These are phyloP conservation scores for Pachydiplax longipennis DNA, from an alignment of 2,888 invertebrate genomes.

Conservation along the genomic window DNA sequence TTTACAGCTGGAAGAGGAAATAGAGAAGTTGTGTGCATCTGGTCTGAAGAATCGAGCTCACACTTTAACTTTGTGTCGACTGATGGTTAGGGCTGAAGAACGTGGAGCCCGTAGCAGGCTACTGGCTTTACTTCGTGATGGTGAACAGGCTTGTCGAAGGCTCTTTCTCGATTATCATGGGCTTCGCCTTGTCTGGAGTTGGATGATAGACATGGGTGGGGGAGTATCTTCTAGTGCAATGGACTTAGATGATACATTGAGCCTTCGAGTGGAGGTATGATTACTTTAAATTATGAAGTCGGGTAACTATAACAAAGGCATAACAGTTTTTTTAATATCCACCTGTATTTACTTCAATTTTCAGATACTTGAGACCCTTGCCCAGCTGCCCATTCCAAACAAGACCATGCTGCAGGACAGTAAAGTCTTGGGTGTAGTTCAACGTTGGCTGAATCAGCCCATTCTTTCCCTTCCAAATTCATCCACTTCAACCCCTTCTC, in stretches of 20 bases:
- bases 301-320: too few species aligned
- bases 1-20: conserved; percentile 83
- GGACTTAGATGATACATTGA: conserved; percentile 24
- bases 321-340: neutral
- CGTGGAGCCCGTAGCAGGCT: conserved; percentile 73
- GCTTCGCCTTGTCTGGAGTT: conserved; percentile 86
- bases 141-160: conserved; percentile 82
- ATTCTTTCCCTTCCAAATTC: conserved; percentile 57
- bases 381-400: conserved; percentile 88
- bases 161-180: conserved; percentile 95
- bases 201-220: conserved; percentile 75
- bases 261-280: conserved; percentile 20
- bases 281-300: neutral
- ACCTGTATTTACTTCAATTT: conserved; percentile 47
- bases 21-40: conserved; percentile 77
- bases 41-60: conserved; percentile 90
- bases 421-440: conserved; percentile 83
- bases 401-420: conserved; percentile 93
- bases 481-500: conserved; percentile 58
- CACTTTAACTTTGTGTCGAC: conserved; percentile 85
- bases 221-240: conserved; percentile 14
- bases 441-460: conserved; percentile 75
- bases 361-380: conserved; percentile 80
- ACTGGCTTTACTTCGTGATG: conserved; percentile 78
- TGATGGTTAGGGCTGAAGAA: conserved; percentile 92